Percentiles rank a stretch among this genome's conserved stretches.
Evolutionary conservation across 1,140 invertebrate genomes (phyloP).

Genomic region (Phocides pigmalion): DNA sequence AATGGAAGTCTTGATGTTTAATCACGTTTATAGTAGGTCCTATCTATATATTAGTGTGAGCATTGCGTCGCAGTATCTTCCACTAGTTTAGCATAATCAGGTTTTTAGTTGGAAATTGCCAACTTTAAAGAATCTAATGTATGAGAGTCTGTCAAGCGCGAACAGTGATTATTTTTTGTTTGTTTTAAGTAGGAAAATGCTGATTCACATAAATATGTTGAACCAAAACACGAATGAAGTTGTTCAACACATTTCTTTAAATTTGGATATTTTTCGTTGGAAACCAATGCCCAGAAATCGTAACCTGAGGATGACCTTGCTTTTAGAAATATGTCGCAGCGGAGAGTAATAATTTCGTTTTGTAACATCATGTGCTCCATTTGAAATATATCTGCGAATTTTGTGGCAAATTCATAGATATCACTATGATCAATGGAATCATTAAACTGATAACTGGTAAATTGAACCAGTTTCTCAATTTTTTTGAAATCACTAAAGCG

Average conservation of each 20-base stretch:
- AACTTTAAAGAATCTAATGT: constrained; percentile 48
- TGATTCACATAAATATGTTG: constrained; percentile 40
- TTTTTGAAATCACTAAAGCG: no score
- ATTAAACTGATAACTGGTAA: constrained; percentile 46
- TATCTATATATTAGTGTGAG: constrained; percentile 4
- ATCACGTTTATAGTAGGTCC: no score
- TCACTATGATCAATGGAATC: constrained; percentile 34
- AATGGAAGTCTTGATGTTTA: no score
- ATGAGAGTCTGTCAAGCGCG: constrained; percentile 45
- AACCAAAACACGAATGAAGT: constrained; percentile 52
- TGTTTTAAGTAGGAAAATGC: constrained; percentile 43
- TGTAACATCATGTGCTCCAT: constrained; percentile 45
- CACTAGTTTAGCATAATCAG: constrained; percentile 43
- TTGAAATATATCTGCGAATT: constrained; percentile 43
- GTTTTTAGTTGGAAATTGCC: constrained; percentile 42
- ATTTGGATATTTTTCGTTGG: constrained; percentile 54
- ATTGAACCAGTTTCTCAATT: constrained; percentile 44
- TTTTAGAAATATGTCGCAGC: constrained; percentile 54
- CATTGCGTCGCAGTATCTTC: constrained; percentile 35
- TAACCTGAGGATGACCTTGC: constrained; percentile 45
- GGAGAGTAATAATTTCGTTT: constrained; percentile 55
- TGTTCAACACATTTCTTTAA: constrained; percentile 56
- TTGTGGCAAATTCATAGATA: constrained; percentile 51
- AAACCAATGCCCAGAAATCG: constrained; percentile 54
- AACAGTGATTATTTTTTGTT: constrained; percentile 47